Base-by-base conservation (phyloP, 92 coral and sea anemone species). In the Porites lobata region DNA sequence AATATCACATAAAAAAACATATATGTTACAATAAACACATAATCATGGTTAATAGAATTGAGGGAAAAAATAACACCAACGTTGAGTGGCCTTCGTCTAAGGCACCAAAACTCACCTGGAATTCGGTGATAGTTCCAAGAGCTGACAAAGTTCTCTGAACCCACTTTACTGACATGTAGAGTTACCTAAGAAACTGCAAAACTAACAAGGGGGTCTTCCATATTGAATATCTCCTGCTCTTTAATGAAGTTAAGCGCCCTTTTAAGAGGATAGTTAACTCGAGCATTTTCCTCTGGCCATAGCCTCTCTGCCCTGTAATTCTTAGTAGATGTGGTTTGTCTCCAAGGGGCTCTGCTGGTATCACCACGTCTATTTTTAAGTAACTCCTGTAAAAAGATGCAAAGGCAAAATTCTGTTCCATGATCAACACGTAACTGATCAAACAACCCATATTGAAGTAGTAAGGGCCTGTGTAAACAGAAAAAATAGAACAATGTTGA, bases 331-430 rank as follows among this genome's bases (percentile, higher is more conserved):
- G 85, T 61, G 9, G 90, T 86, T 71, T 86, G 84, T 71, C 75
- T 68, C 90, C 90, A 86, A 50, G 90, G 84, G 15, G 59, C 51
- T 50, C 90, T 86, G 65, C 69, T 57, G 51, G 17, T 66, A 70
- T 77, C 21, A 52, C 56, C 32, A 26, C 72, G 72, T 54, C 56
- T 61, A 57, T 86, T 86, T 51, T 86, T 86, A n/a, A 86, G 76
- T 15, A 86, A 72, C 69, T 86, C 90, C 72, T 86, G 90, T 29
- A 78, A 85, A 86, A 77, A 86, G 29, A 77, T 70, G 58, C 72
- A 86, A 52, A 86, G 90, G 73, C 90, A 86, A 57, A 86, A 69
- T 52, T 86, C 90, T 79, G 90, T 62, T 29, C 90, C 80, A 71
- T 87, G 85, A 47, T 87, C 86, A 69, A 87, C 85, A 9, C 80